Evolutionary conservation across 2,888 invertebrate species (phyloP), one percentile per base, ranked within the genome.

Genomic region (Chymomyza procnemis): DNA sequence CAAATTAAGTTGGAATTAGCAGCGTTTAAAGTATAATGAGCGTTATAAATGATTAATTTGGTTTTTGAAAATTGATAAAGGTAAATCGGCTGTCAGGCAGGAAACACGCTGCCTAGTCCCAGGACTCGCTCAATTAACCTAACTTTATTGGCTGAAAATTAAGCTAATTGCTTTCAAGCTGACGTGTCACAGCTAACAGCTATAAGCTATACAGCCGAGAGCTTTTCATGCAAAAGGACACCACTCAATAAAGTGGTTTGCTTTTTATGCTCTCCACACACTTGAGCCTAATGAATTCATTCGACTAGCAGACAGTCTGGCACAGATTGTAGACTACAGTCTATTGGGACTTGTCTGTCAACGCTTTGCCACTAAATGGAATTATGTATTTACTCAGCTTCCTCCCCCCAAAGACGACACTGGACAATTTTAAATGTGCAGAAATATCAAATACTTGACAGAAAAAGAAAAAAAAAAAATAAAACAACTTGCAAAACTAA

Each of bases 1-100:
- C 67, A 78, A 79, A 81, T 85, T 67, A 82, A 78, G 73, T 76
- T 68, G 76, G 76, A 81, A 84, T 85, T 76, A 82, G 80, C 73
- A 64, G 21, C 71, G 70, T 79, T 85, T 81, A 81, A 81, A 82
- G 73, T 67, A 78, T 85, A 81, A 85, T 85, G 80, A 82, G 79
- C 65, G 78, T 73, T 41, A 73, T 81, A 81, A 79, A 78, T 81
- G 81, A 85, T 81, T 85, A 82, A 81, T 85, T 81, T 67, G 66
- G 66, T 74, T 75, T 76, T 61, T 54, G 59, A 55, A 70, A 77
- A 81, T 79, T 81, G 75, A 81, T 84, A 71, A 71, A 60, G 71
- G 62, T 55, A 46, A 64, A n/a, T 14, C 46, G 41, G 9, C 18
- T 21, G 54, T 50, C 55, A 55, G 55, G 8, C 6, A 26, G 22